Percentiles rank a stretch among this genome's conserved stretches.
Evolutionary conservation across 2,797 vertebrate genomes (phyloP).

Genomic region (Leptodactylus fallax): DNA sequence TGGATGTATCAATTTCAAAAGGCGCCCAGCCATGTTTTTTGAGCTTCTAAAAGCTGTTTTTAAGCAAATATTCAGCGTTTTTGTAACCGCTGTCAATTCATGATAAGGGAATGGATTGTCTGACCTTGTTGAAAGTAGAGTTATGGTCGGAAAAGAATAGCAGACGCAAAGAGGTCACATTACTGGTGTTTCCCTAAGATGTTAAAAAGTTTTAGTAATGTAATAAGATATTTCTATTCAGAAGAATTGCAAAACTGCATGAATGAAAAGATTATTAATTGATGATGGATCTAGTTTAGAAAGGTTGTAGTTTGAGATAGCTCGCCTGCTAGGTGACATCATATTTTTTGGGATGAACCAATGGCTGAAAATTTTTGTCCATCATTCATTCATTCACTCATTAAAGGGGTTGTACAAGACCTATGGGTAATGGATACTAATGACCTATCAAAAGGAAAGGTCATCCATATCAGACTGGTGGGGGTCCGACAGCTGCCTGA

Average conservation of each 20-base stretch:
- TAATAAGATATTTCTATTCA: slow-evolving; percentile 11
- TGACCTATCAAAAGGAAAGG: too few relatives aligned
- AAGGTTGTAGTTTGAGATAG: neutral
- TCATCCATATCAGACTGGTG: too few relatives aligned
- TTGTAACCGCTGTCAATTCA: slow-evolving; percentile 41
- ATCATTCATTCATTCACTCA: neutral
- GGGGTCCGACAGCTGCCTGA: too few relatives aligned
- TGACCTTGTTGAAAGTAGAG: neutral
- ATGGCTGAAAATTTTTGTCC: too few relatives aligned
- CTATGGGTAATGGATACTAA: too few relatives aligned
- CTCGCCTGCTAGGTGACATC: neutral
- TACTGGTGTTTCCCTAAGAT: slow-evolving; percentile 21
- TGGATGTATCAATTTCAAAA: slow-evolving; percentile 57
- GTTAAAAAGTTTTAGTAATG: neutral
- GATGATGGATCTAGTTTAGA: neutral
- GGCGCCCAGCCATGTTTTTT: slow-evolving; percentile 58
- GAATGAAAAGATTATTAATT: neutral
- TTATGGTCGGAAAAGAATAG: neutral
- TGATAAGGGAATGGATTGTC: slow-evolving; percentile 30
- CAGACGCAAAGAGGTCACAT: neutral
- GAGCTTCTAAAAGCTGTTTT: slow-evolving; percentile 51
- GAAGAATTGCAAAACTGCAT: neutral
- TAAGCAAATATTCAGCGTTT: slow-evolving; percentile 50
- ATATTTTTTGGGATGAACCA: too few relatives aligned
- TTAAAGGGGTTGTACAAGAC: too few relatives aligned